Conservation (phyloP, 2,888 invertebrate genomes). For the Microplitis deprimator region DNA sequence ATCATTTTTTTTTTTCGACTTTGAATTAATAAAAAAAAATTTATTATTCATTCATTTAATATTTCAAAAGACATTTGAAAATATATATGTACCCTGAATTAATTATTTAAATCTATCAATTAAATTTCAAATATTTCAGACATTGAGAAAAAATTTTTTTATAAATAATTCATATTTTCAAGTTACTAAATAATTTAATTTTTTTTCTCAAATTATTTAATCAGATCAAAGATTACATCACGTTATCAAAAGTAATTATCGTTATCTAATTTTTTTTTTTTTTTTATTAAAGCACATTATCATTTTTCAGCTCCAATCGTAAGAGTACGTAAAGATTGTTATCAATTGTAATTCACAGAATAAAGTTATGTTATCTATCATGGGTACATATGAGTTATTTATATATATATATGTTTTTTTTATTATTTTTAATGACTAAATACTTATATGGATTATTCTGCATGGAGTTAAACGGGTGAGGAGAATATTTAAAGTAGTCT, state of each 20-base stretch:
- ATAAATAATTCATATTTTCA: background rate
- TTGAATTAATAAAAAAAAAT: no score
- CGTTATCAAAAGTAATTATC: background rate
- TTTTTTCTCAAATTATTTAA: background rate
- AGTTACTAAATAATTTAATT: background rate
- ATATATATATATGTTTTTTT: background rate
- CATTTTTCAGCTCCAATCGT: background rate
- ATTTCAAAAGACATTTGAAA: background rate
- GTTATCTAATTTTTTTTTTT: background rate
- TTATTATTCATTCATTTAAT: background rate
- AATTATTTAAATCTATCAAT: no score
- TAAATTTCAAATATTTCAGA: no score
- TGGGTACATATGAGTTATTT: background rate
- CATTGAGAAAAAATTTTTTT: no score
- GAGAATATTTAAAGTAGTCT: slow-evolving; percentile 48
- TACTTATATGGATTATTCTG: slow-evolving; percentile 9
- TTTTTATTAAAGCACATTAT: background rate
- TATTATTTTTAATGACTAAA: background rate
- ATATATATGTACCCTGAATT: no score
- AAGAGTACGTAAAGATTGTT: background rate
- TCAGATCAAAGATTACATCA: slow-evolving; percentile 9
- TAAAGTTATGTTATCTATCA: background rate
- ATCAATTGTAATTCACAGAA: background rate
- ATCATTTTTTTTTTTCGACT: slow-evolving; percentile 26
- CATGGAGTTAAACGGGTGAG: background rate